Percentiles rank a stretch among this genome's conserved stretches.
Evolutionary conservation across 1,140 invertebrate genomes (phyloP).

Genomic region (Cepaea nemoralis): DNA sequence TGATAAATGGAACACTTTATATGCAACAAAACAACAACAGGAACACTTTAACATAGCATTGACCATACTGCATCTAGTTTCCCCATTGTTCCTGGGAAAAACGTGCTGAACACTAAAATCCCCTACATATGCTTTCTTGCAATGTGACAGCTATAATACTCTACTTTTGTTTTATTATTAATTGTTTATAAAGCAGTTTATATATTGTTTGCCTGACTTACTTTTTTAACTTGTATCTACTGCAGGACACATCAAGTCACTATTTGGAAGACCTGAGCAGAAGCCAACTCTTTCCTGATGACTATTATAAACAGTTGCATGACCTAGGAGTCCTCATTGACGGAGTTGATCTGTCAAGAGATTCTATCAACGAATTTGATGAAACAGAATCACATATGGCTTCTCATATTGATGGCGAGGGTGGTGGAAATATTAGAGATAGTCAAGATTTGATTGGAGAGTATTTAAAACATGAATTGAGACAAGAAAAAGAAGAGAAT

Average conservation of each 20-base stretch:
- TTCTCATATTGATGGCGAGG: conserved; percentile 5
- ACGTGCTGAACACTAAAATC: too few relatives aligned
- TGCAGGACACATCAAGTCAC: neutral
- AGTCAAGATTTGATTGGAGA: conserved; percentile 54
- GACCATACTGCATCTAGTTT: too few relatives aligned
- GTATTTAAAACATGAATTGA: conserved; percentile 50
- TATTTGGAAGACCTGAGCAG: conserved; percentile 35
- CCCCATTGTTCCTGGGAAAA: too few relatives aligned
- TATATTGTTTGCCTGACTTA: too few relatives aligned
- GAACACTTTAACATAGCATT: too few relatives aligned
- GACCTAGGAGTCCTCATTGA: conserved; percentile 67
- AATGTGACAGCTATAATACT: too few relatives aligned
- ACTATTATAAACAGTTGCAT: conserved; percentile 63
- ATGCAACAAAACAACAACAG: too few relatives aligned
- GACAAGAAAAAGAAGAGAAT: conserved; percentile 41
- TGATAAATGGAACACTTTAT: too few relatives aligned
- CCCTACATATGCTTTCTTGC: too few relatives aligned
- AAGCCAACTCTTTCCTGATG: conserved; percentile 60
- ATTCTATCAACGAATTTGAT: conserved; percentile 62
- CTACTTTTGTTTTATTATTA: too few relatives aligned
- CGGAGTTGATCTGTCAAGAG: conserved; percentile 58
- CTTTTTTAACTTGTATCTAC: too few relatives aligned
- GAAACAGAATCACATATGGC: conserved; percentile 47
- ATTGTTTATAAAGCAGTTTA: too few relatives aligned
- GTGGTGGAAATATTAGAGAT: conserved; percentile 32